Percentiles rank a stretch among this genome's conserved stretches.
Evolutionary conservation across 2,888 invertebrate genomes (phyloP).

Genomic region (Ephialtes manifestator): DNA sequence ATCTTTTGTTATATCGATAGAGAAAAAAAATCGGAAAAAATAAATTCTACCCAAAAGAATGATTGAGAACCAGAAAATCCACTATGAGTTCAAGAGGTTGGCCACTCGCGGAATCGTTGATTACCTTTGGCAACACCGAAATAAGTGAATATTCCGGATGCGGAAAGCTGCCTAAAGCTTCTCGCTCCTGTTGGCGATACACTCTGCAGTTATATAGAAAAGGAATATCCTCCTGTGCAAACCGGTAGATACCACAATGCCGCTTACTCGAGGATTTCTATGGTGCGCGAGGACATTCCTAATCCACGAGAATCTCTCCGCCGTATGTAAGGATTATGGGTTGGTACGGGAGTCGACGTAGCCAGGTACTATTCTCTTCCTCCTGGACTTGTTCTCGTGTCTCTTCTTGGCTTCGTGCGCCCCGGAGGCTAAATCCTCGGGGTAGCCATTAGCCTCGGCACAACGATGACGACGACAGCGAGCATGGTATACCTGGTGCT

Average conservation of each 20-base stretch:
- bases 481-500: constrained; percentile 63
- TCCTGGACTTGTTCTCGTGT: constrained; percentile 35
- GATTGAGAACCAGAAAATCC: no score
- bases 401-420: constrained; percentile 37
- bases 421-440: constrained; percentile 76
- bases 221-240: constrained; percentile 42
- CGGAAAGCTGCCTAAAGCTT: no score
- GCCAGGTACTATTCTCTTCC: constrained; percentile 47
- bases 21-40: no score
- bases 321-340: constrained; percentile 82
- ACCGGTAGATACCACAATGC: constrained; percentile 73
- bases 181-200: no score
- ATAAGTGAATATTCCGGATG: no score
- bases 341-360: constrained; percentile 76
- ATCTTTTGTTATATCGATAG: no score
- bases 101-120: no score
- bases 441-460: constrained; percentile 77
- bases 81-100: no score
- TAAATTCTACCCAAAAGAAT: no score
- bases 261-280: constrained; percentile 68
- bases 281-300: constrained; percentile 66
- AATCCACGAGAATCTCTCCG: constrained; percentile 79
- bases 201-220: constrained; percentile 31
- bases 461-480: constrained; percentile 56
- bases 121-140: no score